A percentile compares a stretch with the other conserved stretches of the same genome.
phyloP scores from a whole-genome alignment of 2,888 invertebrate species.

The Blomia tropicalis region DNA sequence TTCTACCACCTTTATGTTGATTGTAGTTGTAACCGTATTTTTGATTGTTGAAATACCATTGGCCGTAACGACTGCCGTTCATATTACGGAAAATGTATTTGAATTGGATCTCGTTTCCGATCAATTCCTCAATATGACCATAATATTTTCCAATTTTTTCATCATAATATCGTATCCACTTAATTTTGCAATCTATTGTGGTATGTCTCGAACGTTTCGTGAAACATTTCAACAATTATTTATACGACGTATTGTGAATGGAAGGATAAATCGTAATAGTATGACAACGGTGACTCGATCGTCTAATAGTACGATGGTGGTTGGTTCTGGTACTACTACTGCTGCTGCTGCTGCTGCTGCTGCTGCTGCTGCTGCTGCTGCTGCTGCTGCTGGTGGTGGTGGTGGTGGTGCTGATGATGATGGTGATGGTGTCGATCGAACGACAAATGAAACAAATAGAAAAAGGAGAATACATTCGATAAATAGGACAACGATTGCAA shows the following conservation, averaged over 20 bases:
- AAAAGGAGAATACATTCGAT: conserved; percentile 1
- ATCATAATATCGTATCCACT: conserved; percentile 52
- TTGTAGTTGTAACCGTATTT: conserved; percentile 69
- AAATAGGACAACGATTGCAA: too few relatives aligned
- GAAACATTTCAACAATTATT: conserved; percentile 52
- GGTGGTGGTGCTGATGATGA: too few relatives aligned
- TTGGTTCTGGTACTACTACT: too few relatives aligned
- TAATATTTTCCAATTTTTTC: conserved; percentile 72
- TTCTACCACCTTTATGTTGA: conserved; percentile 70
- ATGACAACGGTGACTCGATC: background rate
- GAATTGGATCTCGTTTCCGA: conserved; percentile 45
- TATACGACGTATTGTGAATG: background rate
- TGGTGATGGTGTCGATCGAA: too few relatives aligned
- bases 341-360: too few relatives aligned
- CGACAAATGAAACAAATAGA: background rate
- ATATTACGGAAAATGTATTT: conserved; percentile 47
- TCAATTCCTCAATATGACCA: conserved; percentile 56
- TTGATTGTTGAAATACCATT: conserved; percentile 66
- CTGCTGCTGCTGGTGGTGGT: too few relatives aligned
- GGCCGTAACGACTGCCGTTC: conserved; percentile 61
- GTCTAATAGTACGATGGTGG: too few relatives aligned
- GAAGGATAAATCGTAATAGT: too few relatives aligned
- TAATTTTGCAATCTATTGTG: conserved; percentile 87
- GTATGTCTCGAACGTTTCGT: conserved; percentile 82
- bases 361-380: too few relatives aligned